Conservation (phyloP, 92 coral and sea anemone genomes). For the Heteractis magnifica region DNA sequence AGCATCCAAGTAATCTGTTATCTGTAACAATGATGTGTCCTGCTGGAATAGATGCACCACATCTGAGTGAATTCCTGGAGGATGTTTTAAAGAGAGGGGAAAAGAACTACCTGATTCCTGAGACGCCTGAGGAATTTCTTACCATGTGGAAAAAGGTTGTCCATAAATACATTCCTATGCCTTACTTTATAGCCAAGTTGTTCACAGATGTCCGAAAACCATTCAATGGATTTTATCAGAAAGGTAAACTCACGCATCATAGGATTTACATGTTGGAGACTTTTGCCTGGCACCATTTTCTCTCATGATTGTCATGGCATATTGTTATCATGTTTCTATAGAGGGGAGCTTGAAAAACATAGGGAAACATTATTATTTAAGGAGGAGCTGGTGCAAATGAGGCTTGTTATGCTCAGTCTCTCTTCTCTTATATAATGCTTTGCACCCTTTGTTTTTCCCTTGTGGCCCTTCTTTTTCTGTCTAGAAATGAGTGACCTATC, state of each 20-base stretch:
- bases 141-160: conserved; percentile 72
- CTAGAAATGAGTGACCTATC: no score
- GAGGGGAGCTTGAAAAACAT: no score
- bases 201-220: conserved; percentile 63
- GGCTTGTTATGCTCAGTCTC: no score
- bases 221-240: conserved; percentile 52
- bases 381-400: no score
- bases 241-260: conserved; percentile 51
- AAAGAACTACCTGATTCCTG: conserved; percentile 73
- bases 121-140: conserved; percentile 73
- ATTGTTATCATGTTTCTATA: no score
- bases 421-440: no score
- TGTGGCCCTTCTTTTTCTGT: no score
- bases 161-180: conserved; percentile 58
- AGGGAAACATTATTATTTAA: no score
- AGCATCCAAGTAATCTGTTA: conserved; percentile 54
- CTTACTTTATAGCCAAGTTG: conserved; percentile 59
- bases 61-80: conserved; percentile 64
- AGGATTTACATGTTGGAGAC: not conserved
- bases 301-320: no score
- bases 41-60: conserved; percentile 86
- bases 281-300: no score
- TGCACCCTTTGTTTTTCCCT: no score
- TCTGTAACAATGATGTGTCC: conserved; percentile 87
- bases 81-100: conserved; percentile 58